Base-by-base conservation (phyloP, 2,113 vertebrate species). In the Rhinolophus sinicus region DNA sequence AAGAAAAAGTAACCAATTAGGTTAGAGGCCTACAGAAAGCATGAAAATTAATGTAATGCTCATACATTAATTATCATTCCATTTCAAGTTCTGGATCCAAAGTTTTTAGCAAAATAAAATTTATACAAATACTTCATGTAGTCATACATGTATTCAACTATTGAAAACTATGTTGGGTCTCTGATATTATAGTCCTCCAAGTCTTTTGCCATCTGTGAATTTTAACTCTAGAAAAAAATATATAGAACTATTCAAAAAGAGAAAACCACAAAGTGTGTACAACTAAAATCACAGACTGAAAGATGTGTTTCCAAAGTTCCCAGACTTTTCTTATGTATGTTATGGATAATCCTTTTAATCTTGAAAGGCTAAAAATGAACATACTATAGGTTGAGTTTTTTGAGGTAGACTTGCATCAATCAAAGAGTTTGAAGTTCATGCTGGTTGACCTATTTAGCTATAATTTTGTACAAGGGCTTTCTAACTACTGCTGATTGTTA, bases 401-500 rank as follows among this genome's bases (percentile, higher is more conserved):
- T 30, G 30, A 76, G 56, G 21, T 21, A 86, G 40, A 91, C 21
- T 88, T 92, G 6, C 21, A 93, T 92, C 47, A 84, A 93, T 92
- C 47, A 84, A 44, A 62, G 15, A 86, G 9, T 72, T 76, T 54
- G 24, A 72, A 73, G 19, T 92, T 82, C 47, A 83, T 52, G n/a
- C 15, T 77, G 13, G 30, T 65, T 94, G 94, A 47, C 35, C 58
- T 87, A 95, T 78, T 67, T 64, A 87, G 38, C 40, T 93, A 54
- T 44, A 78, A 81, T 30, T 85, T 90, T 82, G 28, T 50, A 86
- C 38, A 72, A 90, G 13, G 35, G 14, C 2, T 72, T 95, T 92
- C 52, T 82, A 89, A 77, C 69, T 73, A 90, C 47, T 73, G 56
- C 28, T 93, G n/a, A 87, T 70, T 85, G 47, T 82, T 77, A 90